A percentile compares a stretch with the other conserved stretches of the same genome.
phyloP scores from a whole-genome alignment of 2,113 vertebrate species.

The Cyanoramphus novaezelandiae region DNA sequence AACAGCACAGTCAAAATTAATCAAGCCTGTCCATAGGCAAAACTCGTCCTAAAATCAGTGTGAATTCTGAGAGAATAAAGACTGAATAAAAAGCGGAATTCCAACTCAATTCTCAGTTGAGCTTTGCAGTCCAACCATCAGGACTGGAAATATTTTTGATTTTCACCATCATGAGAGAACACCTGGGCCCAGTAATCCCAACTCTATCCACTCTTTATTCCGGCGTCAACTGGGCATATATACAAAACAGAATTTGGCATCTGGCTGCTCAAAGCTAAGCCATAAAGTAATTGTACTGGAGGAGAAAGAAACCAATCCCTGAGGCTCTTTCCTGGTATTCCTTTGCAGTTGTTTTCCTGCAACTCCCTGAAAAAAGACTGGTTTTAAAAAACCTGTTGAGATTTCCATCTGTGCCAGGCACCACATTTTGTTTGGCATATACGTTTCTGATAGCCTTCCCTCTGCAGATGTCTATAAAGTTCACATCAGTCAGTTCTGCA shows the following conservation, averaged over 20 bases:
- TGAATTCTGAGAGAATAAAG: neutral
- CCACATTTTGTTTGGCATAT: neutral
- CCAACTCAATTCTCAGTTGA: neutral
- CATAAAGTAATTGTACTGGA: neutral
- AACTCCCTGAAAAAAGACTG: neutral
- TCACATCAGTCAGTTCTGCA: conserved; percentile 7
- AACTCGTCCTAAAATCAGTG: neutral
- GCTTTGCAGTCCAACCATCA: neutral
- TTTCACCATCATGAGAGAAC: neutral
- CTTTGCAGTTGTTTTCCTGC: rapidly evolving
- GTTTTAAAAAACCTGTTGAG: neutral
- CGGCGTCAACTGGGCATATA: neutral
- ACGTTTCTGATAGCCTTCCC: neutral
- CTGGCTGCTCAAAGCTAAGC: neutral
- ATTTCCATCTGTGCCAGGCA: neutral
- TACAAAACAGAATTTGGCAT: neutral
- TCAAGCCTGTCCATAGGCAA: neutral
- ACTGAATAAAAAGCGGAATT: neutral
- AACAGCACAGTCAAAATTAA: neutral
- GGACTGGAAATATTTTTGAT: neutral
- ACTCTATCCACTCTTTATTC: neutral
- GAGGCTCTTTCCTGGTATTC: neutral
- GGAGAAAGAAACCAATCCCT: neutral
- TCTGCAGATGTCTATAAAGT: neutral
- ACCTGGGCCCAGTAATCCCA: neutral